Conservation (phyloP, 2,797 vertebrate genomes). For the Hydrophis major region DNA sequence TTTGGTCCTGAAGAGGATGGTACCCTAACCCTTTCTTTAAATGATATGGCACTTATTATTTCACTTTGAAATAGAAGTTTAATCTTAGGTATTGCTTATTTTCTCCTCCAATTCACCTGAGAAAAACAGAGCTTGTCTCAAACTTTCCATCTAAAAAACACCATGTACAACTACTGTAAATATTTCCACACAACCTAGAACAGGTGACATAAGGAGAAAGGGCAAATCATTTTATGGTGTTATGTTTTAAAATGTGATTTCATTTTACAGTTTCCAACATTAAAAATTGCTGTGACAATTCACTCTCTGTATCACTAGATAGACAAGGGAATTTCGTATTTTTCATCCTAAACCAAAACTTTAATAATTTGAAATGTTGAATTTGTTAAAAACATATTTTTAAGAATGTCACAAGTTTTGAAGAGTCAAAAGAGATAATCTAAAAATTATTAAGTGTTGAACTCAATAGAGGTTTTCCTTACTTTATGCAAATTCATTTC, state of each 20-base stretch:
- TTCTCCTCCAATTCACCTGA: background rate
- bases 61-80: background rate
- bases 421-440: background rate
- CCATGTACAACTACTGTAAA: background rate
- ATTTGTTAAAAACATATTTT: background rate
- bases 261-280: background rate
- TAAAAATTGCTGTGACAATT: background rate
- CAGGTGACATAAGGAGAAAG: background rate
- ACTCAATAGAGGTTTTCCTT: background rate
- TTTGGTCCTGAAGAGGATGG: background rate
- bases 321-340: background rate
- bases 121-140: background rate
- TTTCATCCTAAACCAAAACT: background rate
- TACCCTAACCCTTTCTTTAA: background rate
- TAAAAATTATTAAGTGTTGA: background rate
- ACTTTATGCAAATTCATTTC: background rate
- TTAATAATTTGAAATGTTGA: background rate
- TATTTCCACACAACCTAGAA: background rate
- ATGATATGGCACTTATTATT: background rate
- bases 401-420: background rate
- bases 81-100: background rate
- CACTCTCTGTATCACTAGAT: background rate
- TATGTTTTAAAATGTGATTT: background rate
- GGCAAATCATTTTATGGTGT: background rate
- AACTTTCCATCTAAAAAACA: background rate